phyloP scores from a whole-genome alignment of 2,797 vertebrate genomes.

The Basileuterus tristriatus region DNA sequence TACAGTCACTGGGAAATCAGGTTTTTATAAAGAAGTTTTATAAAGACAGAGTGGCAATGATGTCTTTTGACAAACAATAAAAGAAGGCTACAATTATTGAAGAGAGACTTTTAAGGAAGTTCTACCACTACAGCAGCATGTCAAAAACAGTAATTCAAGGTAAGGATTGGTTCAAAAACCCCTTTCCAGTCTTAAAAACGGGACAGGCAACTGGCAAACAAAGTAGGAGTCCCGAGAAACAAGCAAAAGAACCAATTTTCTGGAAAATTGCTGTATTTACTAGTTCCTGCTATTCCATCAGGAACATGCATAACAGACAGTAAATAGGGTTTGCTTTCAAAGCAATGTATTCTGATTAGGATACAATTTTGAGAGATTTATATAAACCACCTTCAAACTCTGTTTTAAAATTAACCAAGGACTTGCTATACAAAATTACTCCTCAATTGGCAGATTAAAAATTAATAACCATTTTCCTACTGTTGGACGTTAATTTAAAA shows the following conservation, averaged over 20 bases:
- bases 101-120: not conserved
- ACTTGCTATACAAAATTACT: not conserved
- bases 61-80: not conserved
- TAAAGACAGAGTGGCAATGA: not conserved
- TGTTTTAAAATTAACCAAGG: slow-evolving; percentile 24
- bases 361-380: not conserved
- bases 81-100: not conserved
- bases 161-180: not conserved
- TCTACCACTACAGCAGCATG: not conserved
- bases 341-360: not conserved
- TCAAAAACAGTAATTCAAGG: not conserved
- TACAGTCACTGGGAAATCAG: not conserved
- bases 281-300: not conserved
- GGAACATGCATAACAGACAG: not conserved
- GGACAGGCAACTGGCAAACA: not conserved
- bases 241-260: not conserved
- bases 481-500: not conserved
- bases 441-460: not conserved
- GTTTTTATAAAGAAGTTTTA: not conserved
- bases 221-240: not conserved
- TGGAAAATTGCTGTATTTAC: not conserved
- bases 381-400: not conserved
- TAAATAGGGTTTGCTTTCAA: not conserved
- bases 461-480: not conserved
- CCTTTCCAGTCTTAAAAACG: not conserved